Conservation (phyloP, 2,797 vertebrate species). For the Denticeps clupeoides region DNA sequence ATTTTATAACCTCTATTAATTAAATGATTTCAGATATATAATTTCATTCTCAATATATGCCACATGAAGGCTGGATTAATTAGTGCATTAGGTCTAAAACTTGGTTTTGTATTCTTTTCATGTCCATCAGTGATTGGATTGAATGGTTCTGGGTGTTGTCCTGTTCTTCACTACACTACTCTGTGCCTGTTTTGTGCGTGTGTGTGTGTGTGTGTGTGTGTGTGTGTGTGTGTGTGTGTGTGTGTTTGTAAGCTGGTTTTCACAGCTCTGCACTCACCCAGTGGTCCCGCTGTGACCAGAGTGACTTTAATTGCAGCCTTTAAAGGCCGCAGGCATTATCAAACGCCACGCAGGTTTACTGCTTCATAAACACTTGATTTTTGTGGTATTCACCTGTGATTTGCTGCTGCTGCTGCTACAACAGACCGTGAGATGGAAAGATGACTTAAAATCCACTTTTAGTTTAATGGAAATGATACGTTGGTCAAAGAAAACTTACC, state of each 20-base stretch:
- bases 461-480: too few species aligned
- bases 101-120: too few species aligned
- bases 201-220: background rate
- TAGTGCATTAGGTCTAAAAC: too few species aligned
- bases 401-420: background rate
- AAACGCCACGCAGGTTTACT: constrained; percentile 28
- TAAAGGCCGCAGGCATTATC: constrained; percentile 33
- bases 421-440: background rate
- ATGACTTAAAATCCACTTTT: background rate
- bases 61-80: too few species aligned
- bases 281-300: constrained; percentile 5
- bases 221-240: background rate
- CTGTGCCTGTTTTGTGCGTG: too few species aligned
- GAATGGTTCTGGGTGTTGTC: too few species aligned
- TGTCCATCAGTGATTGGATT: too few species aligned
- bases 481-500: too few species aligned
- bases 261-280: background rate
- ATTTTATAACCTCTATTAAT: too few species aligned
- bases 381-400: constrained; percentile 33
- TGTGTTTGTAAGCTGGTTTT: background rate
- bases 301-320: constrained; percentile 19
- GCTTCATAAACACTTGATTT: constrained; percentile 35
- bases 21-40: too few species aligned
- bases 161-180: too few species aligned
- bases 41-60: too few species aligned